Conservation (phyloP, 2,797 vertebrate species). For the Silurus lanzhouensis region DNA sequence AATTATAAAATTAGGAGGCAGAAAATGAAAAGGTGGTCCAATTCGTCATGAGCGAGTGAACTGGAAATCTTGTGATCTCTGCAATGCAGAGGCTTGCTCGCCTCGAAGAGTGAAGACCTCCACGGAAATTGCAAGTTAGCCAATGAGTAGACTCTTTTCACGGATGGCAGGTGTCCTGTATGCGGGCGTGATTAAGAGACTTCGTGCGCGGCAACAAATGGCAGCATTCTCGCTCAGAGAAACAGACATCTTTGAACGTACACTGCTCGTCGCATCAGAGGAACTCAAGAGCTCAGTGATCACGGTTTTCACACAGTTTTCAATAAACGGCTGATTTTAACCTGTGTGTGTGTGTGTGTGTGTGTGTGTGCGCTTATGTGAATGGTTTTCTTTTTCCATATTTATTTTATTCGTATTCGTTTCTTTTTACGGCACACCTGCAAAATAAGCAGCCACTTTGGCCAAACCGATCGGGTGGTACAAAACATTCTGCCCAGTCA, state of each 20-base stretch:
- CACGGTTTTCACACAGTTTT: background rate
- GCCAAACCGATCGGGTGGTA: background rate
- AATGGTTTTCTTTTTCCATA: background rate
- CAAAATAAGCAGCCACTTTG: background rate
- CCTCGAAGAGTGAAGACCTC: conserved; percentile 16
- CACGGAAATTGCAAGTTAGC: conserved; percentile 14
- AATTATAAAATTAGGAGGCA: conserved; percentile 70
- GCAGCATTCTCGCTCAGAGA: background rate
- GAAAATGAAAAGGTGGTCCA: conserved; percentile 65
- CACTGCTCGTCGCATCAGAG: background rate
- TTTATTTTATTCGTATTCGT: too few species aligned
- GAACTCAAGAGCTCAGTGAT: background rate
- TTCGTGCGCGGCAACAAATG: background rate
- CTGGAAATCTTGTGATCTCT: conserved; percentile 49
- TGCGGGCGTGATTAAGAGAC: background rate
- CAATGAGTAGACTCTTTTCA: conserved; percentile 29
- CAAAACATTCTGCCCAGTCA: background rate
- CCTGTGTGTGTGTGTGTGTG: background rate
- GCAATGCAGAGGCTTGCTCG: conserved; percentile 29
- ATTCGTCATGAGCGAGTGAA: conserved; percentile 47
- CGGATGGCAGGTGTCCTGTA: conserved; percentile 18
- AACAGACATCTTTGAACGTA: background rate
- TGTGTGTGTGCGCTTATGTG: background rate
- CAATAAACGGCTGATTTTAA: background rate
- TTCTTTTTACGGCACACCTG: background rate